These are phyloP conservation scores for Ophion costatus DNA, from an alignment of 2,888 invertebrate species.

Conservation along the genomic window DNA sequence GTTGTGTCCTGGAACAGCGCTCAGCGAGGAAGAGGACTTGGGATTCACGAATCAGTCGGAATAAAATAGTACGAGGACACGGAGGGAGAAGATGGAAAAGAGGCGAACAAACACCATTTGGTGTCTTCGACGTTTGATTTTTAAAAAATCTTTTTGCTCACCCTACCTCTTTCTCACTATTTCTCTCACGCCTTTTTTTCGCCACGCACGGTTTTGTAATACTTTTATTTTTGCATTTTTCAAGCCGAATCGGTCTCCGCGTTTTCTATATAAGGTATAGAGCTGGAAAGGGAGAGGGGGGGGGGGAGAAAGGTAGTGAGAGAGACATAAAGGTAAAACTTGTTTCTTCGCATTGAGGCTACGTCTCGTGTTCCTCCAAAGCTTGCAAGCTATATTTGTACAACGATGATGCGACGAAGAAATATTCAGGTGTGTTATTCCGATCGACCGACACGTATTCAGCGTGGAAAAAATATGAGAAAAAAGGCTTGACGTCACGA, in stretches of 20 bases:
- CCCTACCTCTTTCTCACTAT: background rate
- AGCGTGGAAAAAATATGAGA: no score
- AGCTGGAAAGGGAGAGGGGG: conserved; percentile 16
- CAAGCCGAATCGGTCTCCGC: conserved; percentile 2
- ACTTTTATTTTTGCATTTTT: conserved; percentile 36
- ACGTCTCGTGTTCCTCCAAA: background rate
- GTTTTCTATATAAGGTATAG: conserved; percentile 11
- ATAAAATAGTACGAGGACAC: conserved; percentile 35
- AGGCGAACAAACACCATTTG: conserved; percentile 57
- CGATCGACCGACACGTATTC: conserved; percentile 19
- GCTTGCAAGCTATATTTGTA: conserved; percentile 24
- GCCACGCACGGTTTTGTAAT: conserved; percentile 5
- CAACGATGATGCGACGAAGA: conserved; percentile 6
- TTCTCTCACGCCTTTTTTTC: background rate
- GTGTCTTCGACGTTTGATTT: conserved; percentile 33
- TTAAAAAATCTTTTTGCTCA: background rate
- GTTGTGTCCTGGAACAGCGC: conserved; percentile 41
- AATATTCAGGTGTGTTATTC: background rate
- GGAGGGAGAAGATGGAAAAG: conserved; percentile 33
- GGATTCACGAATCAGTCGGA: conserved; percentile 22
- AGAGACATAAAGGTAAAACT: background rate
- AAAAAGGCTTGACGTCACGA: conserved; percentile 38
- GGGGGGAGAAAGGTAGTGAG: background rate
- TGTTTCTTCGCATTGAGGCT: conserved; percentile 6
- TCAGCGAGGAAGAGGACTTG: conserved; percentile 17